These are phyloP conservation scores for Falco rusticolus DNA, from an alignment of 2,797 vertebrate genomes.

Conservation along the genomic window DNA sequence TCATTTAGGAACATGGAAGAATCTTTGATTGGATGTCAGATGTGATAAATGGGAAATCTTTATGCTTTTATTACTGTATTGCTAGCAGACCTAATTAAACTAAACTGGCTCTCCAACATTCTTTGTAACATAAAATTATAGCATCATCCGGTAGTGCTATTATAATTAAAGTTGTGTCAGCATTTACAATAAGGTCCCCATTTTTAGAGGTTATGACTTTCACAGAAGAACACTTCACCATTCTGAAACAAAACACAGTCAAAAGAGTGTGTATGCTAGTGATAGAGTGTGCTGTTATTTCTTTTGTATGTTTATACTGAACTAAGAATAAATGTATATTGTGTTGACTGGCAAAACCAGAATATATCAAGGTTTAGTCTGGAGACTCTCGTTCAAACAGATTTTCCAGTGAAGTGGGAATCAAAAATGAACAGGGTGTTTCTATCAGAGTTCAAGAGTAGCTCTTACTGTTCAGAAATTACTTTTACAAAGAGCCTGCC, in stretches of 20 bases:
- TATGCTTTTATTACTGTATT: constrained; percentile 79
- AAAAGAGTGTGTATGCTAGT: not conserved
- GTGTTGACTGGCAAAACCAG: not conserved
- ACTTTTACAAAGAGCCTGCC: not conserved
- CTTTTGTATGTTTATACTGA: not conserved
- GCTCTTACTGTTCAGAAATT: not conserved
- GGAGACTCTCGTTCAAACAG: not conserved
- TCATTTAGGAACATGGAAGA: constrained; percentile 75
- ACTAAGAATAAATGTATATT: not conserved
- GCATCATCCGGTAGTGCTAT: constrained; percentile 45
- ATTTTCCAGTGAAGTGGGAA: not conserved
- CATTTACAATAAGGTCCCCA: constrained; percentile 60
- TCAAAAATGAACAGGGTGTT: not conserved
- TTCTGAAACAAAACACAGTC: constrained; percentile 24
- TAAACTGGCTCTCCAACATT: constrained; percentile 69
- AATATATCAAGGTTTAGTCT: not conserved
- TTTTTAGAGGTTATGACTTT: constrained; percentile 56
- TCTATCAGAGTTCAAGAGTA: not conserved
- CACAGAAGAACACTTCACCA: constrained; percentile 33
- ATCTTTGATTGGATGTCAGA: constrained; percentile 80
- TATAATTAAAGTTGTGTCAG: constrained; percentile 72
- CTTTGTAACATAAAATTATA: constrained; percentile 77
- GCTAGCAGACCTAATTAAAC: constrained; percentile 81
- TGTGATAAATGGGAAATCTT: constrained; percentile 82
- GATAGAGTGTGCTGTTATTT: not conserved